phyloP scores from a whole-genome alignment of 2,113 vertebrate genomes.

The Aptenodytes forsteri region DNA sequence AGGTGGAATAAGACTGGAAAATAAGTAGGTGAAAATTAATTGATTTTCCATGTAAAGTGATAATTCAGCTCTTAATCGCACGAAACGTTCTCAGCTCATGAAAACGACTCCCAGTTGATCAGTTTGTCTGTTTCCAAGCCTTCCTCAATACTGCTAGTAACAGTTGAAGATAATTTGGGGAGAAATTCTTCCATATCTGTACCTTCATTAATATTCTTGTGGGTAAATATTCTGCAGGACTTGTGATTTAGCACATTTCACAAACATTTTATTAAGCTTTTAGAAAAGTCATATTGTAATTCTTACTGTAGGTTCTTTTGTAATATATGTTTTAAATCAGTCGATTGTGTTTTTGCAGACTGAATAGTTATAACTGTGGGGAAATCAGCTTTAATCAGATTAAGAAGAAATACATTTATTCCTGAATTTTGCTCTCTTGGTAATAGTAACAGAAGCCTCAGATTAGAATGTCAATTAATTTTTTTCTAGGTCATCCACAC shows the following conservation, averaged over 20 bases:
- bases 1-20: background rate
- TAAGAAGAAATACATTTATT: background rate
- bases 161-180: background rate
- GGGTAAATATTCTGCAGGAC: background rate
- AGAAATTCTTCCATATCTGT: background rate
- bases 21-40: background rate
- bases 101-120: accelerated
- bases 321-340: background rate
- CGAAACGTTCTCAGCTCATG: background rate
- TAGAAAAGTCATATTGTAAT: background rate
- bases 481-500: background rate
- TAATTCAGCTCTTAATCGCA: background rate
- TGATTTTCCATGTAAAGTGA: background rate
- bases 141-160: background rate
- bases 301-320: background rate
- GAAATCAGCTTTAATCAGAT: background rate
- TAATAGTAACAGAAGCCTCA: background rate
- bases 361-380: background rate
- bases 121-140: background rate
- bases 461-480: background rate
- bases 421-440: background rate
- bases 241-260: background rate
- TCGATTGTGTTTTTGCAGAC: background rate
- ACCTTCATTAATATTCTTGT: background rate
- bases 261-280: background rate